Evolutionary conservation across 2,888 invertebrate genomes (phyloP), one percentile per base, ranked within the genome.

Genomic region (Zelleria hepariella): DNA sequence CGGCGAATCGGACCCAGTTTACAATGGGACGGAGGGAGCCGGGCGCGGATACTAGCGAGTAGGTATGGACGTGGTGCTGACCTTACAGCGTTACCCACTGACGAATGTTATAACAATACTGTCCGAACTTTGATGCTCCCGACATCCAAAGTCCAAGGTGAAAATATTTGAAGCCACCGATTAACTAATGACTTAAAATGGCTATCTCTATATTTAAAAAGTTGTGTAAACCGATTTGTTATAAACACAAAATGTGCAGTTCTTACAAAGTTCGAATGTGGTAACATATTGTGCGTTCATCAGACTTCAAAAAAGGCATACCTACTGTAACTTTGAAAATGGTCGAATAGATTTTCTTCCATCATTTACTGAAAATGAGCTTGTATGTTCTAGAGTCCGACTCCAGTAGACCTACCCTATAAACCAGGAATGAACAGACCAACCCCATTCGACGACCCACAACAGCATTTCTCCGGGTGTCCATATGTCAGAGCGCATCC

Each of bases 1-100:
- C 81, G 74, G 74, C 75, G 80, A 80, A 80, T 82, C 81, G 78
- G 74, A 75, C 80, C 65, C 67, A 70, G 71, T 72, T 71, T 70
- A 80, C 82, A 80, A 81, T 78, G 70, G 71, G 69, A 71, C 32
- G 32, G 32, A 73, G 59, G 58, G 53, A 51, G 57, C 59, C 58
- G 55, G 57, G 20, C 25, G 52, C 57, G 27, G 25, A 15, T n/a
- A n/a, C 49, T 57, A 15, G 4, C 27, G 27, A 10, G 26, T 7
- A 24, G 20, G 49, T 10, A 18, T 18, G 20, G 55, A 18, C 26
- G 15, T 10, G 27, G 27, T n/a, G 27, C 10, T 10, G n/a, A 32
- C 32, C 55, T n/a, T 24, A 10, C 53, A 53, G 24, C 51, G 5
- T 21, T 51, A 42, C 20, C 21, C 25, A 23, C 25, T 77, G 74